These are phyloP conservation scores for Rhinopomastus cyanomelas DNA, from an alignment of 2,113 vertebrate genomes.

Conservation along the genomic window DNA sequence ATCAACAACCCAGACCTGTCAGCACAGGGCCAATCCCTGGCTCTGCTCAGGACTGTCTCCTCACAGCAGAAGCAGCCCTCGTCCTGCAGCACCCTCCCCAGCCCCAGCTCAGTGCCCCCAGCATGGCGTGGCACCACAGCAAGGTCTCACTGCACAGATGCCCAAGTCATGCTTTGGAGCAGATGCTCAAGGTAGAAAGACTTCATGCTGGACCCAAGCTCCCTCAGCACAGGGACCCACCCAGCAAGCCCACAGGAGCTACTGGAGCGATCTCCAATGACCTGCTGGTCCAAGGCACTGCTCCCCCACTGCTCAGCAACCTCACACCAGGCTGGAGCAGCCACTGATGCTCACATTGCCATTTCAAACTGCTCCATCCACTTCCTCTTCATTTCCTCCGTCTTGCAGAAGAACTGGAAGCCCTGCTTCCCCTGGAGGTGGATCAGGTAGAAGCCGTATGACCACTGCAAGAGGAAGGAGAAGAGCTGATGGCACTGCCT, in stretches of 20 bases:
- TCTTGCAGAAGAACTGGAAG: conserved; percentile 99
- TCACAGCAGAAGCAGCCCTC: neutral
- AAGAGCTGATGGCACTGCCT: neutral
- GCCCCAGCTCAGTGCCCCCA: neutral
- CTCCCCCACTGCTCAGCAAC: accelerated
- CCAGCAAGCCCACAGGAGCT: neutral
- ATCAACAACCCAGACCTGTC: neutral
- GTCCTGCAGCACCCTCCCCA: neutral
- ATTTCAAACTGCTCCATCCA: conserved; percentile 99
- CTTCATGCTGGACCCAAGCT: neutral
- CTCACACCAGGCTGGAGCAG: neutral
- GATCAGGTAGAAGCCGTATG: conserved; percentile 95
- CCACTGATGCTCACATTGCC: conserved; percentile 88
- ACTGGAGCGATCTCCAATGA: neutral
- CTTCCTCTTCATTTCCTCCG: conserved; percentile 95
- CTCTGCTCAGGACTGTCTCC: neutral
- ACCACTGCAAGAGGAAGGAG: conserved; percentile 83
- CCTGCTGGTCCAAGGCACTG: neutral
- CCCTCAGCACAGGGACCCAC: neutral
- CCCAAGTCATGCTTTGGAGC: neutral
- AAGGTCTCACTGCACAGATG: neutral
- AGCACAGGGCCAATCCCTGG: accelerated
- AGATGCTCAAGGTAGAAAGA: neutral
- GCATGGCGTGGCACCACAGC: accelerated
- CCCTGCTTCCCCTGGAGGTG: conserved; percentile 97